Percentiles rank a stretch among this genome's conserved stretches.
Conservation (phyloP, 1,140 invertebrate genomes). For the Drosophila ambigua region DNA sequence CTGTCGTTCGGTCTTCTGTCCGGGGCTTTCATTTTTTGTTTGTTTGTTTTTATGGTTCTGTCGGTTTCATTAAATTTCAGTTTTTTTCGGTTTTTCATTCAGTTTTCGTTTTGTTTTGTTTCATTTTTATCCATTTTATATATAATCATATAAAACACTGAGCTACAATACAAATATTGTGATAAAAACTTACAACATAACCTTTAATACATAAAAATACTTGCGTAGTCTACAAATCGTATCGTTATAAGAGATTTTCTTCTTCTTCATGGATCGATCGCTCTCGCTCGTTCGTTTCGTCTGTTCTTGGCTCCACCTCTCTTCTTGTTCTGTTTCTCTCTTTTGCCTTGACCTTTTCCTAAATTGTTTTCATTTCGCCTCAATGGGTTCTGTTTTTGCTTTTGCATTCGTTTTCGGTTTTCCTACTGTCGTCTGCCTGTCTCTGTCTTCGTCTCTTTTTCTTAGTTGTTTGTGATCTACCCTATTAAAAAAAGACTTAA, state of each 20-base stretch:
- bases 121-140: slow-evolving; percentile 72
- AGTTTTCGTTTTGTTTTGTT: slow-evolving; percentile 41
- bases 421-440: too few species aligned
- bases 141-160: slow-evolving; percentile 84
- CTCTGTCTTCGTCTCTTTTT: slow-evolving; percentile 4
- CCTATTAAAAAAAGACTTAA: slow-evolving; percentile 36
- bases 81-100: slow-evolving; percentile 52
- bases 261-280: slow-evolving; percentile 52
- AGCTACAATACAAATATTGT: slow-evolving; percentile 84
- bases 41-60: slow-evolving; percentile 56
- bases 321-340: slow-evolving; percentile 14
- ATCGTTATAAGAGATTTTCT: slow-evolving; percentile 74
- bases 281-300: slow-evolving; percentile 25
- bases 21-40: slow-evolving; percentile 57
- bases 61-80: slow-evolving; percentile 43
- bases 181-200: slow-evolving; percentile 84
- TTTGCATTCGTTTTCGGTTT: slow-evolving; percentile 17
- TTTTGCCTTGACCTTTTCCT: slow-evolving; percentile 48
- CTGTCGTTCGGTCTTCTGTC: slow-evolving; percentile 58
- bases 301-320: slow-evolving; percentile 13
- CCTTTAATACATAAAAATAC: slow-evolving; percentile 84
- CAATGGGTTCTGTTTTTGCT: slow-evolving; percentile 42
- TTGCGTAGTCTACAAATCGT: slow-evolving; percentile 83
- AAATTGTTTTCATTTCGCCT: slow-evolving; percentile 64
- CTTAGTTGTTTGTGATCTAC: slow-evolving; percentile 57